These are phyloP conservation scores for Andrena trimmerana DNA, from an alignment of 2,888 invertebrate species.

Conservation along the genomic window DNA sequence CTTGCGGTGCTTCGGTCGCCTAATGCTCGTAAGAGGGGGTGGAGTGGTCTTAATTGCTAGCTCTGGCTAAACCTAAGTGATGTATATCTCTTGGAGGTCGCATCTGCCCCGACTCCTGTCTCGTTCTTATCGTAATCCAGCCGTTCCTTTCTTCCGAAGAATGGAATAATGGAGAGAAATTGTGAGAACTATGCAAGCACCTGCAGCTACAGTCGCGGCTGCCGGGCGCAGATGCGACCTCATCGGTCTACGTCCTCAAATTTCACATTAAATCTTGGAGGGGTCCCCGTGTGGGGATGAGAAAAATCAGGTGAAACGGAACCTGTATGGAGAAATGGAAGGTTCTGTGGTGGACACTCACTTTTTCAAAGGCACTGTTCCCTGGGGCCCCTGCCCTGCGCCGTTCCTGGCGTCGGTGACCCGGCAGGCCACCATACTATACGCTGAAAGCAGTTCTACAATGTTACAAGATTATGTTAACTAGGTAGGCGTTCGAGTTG, in stretches of 20 bases:
- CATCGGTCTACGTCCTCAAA: slow-evolving; percentile 65
- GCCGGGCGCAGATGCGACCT: slow-evolving; percentile 71
- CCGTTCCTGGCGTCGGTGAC: slow-evolving; percentile 97
- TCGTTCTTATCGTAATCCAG: background rate
- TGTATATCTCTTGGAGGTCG: slow-evolving; percentile 71
- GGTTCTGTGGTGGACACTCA: slow-evolving; percentile 87
- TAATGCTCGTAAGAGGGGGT: slow-evolving; percentile 77
- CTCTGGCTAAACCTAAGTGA: slow-evolving; percentile 77
- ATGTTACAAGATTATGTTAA: slow-evolving; percentile 83
- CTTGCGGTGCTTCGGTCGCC: slow-evolving; percentile 80
- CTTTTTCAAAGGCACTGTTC: slow-evolving; percentile 99
- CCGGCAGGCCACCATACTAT: slow-evolving; percentile 99
- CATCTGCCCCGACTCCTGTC: slow-evolving; percentile 63
- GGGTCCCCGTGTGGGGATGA: slow-evolving; percentile 56
- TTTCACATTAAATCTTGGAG: slow-evolving; percentile 44
- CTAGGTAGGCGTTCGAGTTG: slow-evolving; percentile 62
- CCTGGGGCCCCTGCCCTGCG: slow-evolving; percentile 89
- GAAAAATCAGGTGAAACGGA: slow-evolving; percentile 45
- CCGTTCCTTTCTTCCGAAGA: background rate
- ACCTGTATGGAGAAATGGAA: slow-evolving; percentile 43
- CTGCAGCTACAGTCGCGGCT: background rate
- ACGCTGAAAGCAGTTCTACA: slow-evolving; percentile 92
- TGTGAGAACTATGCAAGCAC: no score
- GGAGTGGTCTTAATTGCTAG: slow-evolving; percentile 78
- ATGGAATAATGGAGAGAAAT: background rate